Evolutionary conservation across 2,797 vertebrate genomes (phyloP), one percentile per base, ranked within the genome.

Genomic region (Thripadectes ignobilis): DNA sequence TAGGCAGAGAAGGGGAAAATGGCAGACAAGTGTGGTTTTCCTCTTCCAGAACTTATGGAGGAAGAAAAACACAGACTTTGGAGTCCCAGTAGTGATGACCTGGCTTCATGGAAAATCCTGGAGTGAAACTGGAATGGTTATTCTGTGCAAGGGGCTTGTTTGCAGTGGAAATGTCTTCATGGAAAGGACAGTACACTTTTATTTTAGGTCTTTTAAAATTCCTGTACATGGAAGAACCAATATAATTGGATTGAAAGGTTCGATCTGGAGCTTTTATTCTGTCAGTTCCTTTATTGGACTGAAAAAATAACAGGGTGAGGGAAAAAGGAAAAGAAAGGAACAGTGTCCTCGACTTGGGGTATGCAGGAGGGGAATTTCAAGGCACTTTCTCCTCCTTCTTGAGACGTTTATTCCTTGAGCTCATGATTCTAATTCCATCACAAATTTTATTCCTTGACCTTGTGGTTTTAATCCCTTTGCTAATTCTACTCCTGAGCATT

Each of bases 71-170:
- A 16, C 32, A 23, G 32, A 19, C 9, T 72, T 68, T 74, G 54
- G 14, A 0, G 1, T 68, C 45, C 52, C 27, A 57, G 8, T 6
- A 49, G 39, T 39, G 32, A 51, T 39, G 32, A 51, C 14, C 6
- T 63, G 36, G 4, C 8, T 63, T 82, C 15, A 0, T 61, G 22
- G 52, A 66, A 36, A 75, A 81, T 55, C 12, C 41, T 63, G 27
- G 21, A 30, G 7, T 61, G 63, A 59, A 66, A 58, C 21, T 45
- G 48, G 36, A 57, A 22, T 0, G 0, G 9, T 51, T 13, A 0
- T 49, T 87, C 26, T 26, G 22, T 52, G 22, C 17, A 34, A 36
- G 24, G 15, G 52, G 8, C 10, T 52, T 72, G 11, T 74, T 88
- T 71, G 26, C 39, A 4, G 1, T 38, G 54, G 62, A 73, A 77